Conservation (phyloP, 2,888 invertebrate species). For the Drosophila mimica region DNA sequence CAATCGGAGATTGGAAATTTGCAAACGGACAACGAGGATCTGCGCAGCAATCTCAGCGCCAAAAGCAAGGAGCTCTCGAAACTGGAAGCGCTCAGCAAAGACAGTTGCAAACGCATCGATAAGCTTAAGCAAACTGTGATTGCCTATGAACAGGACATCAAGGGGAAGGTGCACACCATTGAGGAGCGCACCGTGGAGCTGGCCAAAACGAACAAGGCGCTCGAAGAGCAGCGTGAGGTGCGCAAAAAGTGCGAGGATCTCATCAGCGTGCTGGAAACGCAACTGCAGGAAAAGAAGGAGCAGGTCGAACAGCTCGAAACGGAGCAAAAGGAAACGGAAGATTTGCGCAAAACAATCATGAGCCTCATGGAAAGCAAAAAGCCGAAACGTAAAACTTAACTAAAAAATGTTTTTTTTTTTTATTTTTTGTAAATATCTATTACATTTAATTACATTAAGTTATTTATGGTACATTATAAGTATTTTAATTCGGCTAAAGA, state of each 20-base stretch:
- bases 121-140: constrained; percentile 83
- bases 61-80: constrained; percentile 78
- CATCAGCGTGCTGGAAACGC: constrained; percentile 82
- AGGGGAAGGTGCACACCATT: constrained; percentile 79
- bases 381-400: constrained; percentile 79
- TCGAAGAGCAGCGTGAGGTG: constrained; percentile 83
- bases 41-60: constrained; percentile 65
- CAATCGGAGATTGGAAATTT: constrained; percentile 79
- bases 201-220: constrained; percentile 78
- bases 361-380: constrained; percentile 85
- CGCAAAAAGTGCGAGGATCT: constrained; percentile 83
- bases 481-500: neutral
- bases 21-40: constrained; percentile 76
- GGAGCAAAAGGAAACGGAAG: constrained; percentile 84
- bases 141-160: constrained; percentile 82
- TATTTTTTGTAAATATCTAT: constrained; percentile 4
- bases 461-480: neutral
- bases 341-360: constrained; percentile 84
- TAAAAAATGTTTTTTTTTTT: neutral
- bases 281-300: constrained; percentile 83
- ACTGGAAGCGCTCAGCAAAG: constrained; percentile 75
- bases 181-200: constrained; percentile 82
- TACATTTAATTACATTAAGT: neutral
- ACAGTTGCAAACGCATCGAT: constrained; percentile 80
- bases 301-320: constrained; percentile 81